These are phyloP conservation scores for Peromyscus maniculatus DNA, from an alignment of 2,113 vertebrate genomes.

Conservation along the genomic window DNA sequence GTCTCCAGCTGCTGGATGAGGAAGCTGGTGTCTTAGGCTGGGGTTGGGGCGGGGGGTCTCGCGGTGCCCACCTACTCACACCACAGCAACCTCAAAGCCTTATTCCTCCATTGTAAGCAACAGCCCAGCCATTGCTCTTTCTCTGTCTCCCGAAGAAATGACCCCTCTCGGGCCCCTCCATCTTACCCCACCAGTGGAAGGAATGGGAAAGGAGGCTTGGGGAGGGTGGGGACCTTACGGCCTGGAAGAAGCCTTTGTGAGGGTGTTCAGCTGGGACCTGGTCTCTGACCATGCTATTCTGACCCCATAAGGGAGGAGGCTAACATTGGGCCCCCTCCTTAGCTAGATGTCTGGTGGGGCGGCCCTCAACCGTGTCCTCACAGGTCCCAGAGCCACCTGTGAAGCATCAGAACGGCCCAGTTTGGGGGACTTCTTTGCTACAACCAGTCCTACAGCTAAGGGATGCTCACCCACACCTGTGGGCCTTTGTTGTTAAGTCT, in stretches of 20 bases:
- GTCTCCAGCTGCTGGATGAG: background rate
- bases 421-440: background rate
- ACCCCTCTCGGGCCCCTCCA: background rate
- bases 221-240: background rate
- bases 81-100: background rate
- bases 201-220: background rate
- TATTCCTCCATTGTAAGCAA: background rate
- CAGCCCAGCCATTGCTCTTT: background rate
- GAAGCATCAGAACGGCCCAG: background rate
- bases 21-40: background rate
- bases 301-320: background rate
- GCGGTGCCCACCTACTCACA: background rate
- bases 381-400: background rate
- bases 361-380: background rate
- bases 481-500: background rate
- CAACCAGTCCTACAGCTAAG: background rate
- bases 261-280: background rate
- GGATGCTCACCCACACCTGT: background rate
- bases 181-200: background rate
- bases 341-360: background rate
- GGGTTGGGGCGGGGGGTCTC: background rate
- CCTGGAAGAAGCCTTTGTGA: background rate
- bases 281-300: background rate
- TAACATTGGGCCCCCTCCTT: background rate
- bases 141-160: constrained; percentile 44